These are phyloP conservation scores for Isichthys henryi DNA, from an alignment of 2,113 vertebrate species.

Conservation along the genomic window DNA sequence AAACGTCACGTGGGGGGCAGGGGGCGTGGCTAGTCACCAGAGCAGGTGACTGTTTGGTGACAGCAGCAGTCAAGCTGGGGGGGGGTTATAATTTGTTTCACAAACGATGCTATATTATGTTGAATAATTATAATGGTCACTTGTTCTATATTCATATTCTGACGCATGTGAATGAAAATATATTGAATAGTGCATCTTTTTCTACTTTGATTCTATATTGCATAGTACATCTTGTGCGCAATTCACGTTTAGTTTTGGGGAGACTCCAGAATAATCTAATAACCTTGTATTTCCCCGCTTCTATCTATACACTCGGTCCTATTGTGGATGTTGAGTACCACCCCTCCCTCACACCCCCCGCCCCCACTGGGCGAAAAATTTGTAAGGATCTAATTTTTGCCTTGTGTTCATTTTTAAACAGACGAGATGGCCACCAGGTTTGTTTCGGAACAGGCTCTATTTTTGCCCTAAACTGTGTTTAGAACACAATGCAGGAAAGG, in stretches of 20 bases:
- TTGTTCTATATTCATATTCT: background rate
- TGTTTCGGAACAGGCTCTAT: constrained; percentile 51
- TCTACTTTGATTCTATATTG: background rate
- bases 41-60: background rate
- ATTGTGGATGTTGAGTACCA: background rate
- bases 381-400: background rate
- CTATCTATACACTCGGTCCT: background rate
- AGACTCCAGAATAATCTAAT: background rate
- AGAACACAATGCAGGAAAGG: constrained; percentile 77
- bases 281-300: background rate
- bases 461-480: constrained; percentile 64
- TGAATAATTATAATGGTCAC: background rate
- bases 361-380: background rate
- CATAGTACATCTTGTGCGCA: background rate
- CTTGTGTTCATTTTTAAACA: constrained; percentile 37
- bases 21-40: background rate
- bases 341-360: too few relatives aligned
- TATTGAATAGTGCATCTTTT: background rate
- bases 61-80: background rate
- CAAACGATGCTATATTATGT: background rate
- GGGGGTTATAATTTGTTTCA: background rate
- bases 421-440: constrained; percentile 49
- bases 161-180: background rate
- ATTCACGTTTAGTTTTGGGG: background rate
- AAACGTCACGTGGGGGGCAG: too few relatives aligned